Evolutionary conservation across 2,797 vertebrate genomes (phyloP), one percentile per base, ranked within the genome.

Genomic region (Cottoperca gobio): DNA sequence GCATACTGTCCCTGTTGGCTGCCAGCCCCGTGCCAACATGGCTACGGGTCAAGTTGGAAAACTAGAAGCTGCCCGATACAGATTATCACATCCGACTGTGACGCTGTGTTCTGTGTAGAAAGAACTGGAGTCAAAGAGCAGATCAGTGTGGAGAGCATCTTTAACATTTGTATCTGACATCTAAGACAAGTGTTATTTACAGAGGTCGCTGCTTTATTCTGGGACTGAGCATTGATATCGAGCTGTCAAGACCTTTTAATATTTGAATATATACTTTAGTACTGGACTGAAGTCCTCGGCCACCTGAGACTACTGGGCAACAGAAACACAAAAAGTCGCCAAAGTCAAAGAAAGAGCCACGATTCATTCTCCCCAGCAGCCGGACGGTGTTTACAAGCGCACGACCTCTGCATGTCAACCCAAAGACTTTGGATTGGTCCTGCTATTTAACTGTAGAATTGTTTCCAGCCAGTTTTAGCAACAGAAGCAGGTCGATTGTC

Each of bases 31-130:
- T 28, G 71, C 66, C 75, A 72, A 63, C 62, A 66, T 76, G 71
- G 73, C 43, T 68, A 69, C 12, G 50, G 37, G 48, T 84, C 72
- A 85, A 84, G 70, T 21, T 71, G 58, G 63, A 75, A 83, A 76
- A 63, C 53, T 74, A 76, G 76, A 84, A 58, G 57, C 58, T 33
- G 67, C 70, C 52, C 81, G 77, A 26, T 54, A 35, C 65, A 83
- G 60, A 79, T 78, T 24, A 81, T 63, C 49, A 76, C 73, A 78
- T 72, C 1, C 46, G 58, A 85, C 50, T 48, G 59, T 46, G 37
- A 75, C 62, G 68, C 19, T 16, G 42, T 59, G 4, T 50, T 68
- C 69, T 60, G 49, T 14, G 40, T 23, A 35, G 45, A 21, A 57
- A 70, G 17, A 64, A 19, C 4, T n/a, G 0, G 9, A 40, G 43